phyloP scores from a whole-genome alignment of 2,797 vertebrate genomes.

The Enteromius paludinosus region DNA sequence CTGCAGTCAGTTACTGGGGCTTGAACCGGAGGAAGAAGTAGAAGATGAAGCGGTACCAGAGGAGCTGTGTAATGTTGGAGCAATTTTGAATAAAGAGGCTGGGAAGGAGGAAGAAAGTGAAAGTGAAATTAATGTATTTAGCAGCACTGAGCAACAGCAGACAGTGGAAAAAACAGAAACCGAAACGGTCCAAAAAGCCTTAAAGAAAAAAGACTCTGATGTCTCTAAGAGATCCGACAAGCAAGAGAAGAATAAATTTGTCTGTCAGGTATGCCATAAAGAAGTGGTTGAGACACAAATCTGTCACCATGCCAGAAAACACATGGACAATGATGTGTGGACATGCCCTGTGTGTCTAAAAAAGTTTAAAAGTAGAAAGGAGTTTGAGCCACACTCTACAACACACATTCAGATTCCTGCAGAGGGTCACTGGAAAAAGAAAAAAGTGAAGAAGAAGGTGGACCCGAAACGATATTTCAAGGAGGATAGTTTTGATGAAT shows the following conservation, averaged over 20 bases:
- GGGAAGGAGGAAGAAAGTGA: slow-evolving; percentile 45
- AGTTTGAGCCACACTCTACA: slow-evolving; percentile 91
- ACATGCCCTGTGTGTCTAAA: slow-evolving; percentile 92
- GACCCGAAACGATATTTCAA: slow-evolving; percentile 55
- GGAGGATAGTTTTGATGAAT: slow-evolving; percentile 65
- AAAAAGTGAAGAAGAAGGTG: slow-evolving; percentile 74
- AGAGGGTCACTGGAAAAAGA: slow-evolving; percentile 79
- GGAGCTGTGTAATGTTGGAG: slow-evolving; percentile 69
- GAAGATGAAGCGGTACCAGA: slow-evolving; percentile 76
- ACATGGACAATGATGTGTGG: slow-evolving; percentile 84
- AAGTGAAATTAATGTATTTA: slow-evolving; percentile 35
- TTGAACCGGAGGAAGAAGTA: slow-evolving; percentile 81
- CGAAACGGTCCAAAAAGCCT: not conserved
- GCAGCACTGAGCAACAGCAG: slow-evolving; percentile 13
- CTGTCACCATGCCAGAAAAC: slow-evolving; percentile 93
- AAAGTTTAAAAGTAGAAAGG: slow-evolving; percentile 87
- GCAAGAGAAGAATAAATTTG: slow-evolving; percentile 88
- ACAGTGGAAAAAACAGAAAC: not conserved
- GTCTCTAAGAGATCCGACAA: slow-evolving; percentile 84
- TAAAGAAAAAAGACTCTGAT: slow-evolving; percentile 75
- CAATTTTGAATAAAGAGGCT: slow-evolving; percentile 71
- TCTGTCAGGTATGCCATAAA: slow-evolving; percentile 91
- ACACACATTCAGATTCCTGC: slow-evolving; percentile 87
- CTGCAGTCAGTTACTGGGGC: slow-evolving; percentile 88
- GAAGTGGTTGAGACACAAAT: slow-evolving; percentile 87